Evolutionary conservation across 2,113 vertebrate species (phyloP), one percentile per base, ranked within the genome.

Genomic region (Leptosomus discolor): DNA sequence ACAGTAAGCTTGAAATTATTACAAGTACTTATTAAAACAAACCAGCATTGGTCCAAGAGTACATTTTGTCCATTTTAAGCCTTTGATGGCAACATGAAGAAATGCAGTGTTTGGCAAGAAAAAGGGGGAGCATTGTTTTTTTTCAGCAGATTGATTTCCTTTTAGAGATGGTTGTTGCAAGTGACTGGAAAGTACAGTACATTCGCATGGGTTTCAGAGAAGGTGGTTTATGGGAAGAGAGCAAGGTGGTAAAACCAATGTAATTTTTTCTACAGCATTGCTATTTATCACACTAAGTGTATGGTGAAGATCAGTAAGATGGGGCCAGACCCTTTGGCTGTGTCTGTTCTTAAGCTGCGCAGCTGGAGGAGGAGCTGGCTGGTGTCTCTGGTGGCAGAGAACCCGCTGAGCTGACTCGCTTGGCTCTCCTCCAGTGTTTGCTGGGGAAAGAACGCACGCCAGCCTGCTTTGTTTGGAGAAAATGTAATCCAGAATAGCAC

Each of bases 1-100:
- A n/a, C 9, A 45, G 11, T 32, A 61, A 82, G 34, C 32, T 64
- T 78, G 34, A 39, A 79, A 65, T 61, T 76, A 7, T 65, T 43
- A 36, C 11, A 53, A 12, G 15, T 39, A 7, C 16, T 9, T 48
- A 39, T 48, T 78, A 37, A 91, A 88, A 79, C 7, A 65, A 85
- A 27, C 8, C 19, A 60, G 53, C 29, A 32, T 12, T 58, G n/a
- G 11, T 34, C n/a, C n/a, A 77, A 46, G 50, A 18, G 16, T 60
- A 15, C 0, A 0, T 83, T 90, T 85, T 94, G 41, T 50, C 23
- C 10, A 5, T 65, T 74, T 69, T 57, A 87, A 91, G 14, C 22
- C 32, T 81, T 37, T 63, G 32, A 48, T 1, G 0, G 26, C 2
- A 1, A 26, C 36, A 17, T 3, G 32, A 69, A 37, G 54, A 80